A percentile compares a stretch with the other conserved stretches of the same genome.
These are phyloP conservation scores for Argopecten irradians DNA, from an alignment of 1,140 invertebrate genomes.

Conservation along the genomic window DNA sequence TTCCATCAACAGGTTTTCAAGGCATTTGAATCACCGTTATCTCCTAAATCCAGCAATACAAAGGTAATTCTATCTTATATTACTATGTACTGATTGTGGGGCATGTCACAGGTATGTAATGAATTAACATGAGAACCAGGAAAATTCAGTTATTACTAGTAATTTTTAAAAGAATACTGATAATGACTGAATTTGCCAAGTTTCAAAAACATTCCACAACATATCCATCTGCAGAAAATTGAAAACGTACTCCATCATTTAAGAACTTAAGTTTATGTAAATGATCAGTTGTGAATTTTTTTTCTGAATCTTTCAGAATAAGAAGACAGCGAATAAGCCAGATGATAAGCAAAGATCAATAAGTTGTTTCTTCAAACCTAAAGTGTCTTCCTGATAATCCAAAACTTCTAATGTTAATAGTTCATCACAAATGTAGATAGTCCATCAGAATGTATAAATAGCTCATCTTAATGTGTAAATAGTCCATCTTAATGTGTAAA, in stretches of 20 bases:
- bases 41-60: not conserved
- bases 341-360: constrained; percentile 28
- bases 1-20: not conserved
- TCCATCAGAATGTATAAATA: too few species aligned
- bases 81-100: too few species aligned
- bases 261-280: not conserved
- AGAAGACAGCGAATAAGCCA: not conserved
- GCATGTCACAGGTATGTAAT: too few species aligned
- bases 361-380: constrained; percentile 29
- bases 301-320: not conserved
- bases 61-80: not conserved
- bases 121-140: too few species aligned
- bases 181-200: not conserved
- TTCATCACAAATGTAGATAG: too few species aligned
- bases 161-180: not conserved
- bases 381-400: not conserved
- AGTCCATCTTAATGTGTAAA: too few species aligned
- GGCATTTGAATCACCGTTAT: not conserved
- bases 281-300: not conserved
- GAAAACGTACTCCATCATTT: not conserved
- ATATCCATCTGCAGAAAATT: not conserved
- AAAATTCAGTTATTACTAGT: too few species aligned
- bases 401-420: not conserved
- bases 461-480: too few species aligned
- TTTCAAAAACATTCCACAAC: not conserved